Evolutionary conservation across 2,113 vertebrate species (phyloP).

Genomic region (Triplophysa dalaica): DNA sequence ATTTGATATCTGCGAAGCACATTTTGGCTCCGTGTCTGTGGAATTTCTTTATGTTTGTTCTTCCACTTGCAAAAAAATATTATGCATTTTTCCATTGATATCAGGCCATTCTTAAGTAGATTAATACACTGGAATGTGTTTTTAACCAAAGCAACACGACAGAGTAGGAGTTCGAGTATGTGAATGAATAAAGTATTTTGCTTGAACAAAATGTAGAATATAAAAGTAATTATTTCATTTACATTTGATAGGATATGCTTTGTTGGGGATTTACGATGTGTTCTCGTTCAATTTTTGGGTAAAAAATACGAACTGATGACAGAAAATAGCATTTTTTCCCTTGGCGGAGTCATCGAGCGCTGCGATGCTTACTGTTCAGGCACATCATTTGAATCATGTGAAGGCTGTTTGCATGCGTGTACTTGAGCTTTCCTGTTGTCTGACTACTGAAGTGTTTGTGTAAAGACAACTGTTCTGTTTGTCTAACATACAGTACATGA

Average conservation of each 20-base stretch:
- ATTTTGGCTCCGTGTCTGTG: not conserved
- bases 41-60: slow-evolving; percentile 16
- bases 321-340: not conserved
- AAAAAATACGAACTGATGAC: not conserved
- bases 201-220: not conserved
- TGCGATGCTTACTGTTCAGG: slow-evolving; percentile 40
- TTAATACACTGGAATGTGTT: slow-evolving; percentile 52
- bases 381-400: slow-evolving; percentile 54
- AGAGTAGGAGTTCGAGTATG: slow-evolving; percentile 9
- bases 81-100: slow-evolving; percentile 34
- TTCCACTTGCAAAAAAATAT: not conserved
- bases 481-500: not conserved
- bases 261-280: not conserved
- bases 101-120: slow-evolving; percentile 46
- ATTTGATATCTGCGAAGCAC: not conserved
- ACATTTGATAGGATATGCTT: too few species aligned
- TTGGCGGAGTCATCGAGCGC: not conserved
- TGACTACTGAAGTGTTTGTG: slow-evolving; percentile 13
- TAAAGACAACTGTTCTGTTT: not conserved
- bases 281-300: not conserved
- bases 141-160: slow-evolving; percentile 29
- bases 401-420: slow-evolving; percentile 8
- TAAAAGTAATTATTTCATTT: too few species aligned
- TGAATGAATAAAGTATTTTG: slow-evolving; percentile 11
- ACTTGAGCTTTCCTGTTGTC: slow-evolving; percentile 10